Conservation (phyloP, 2,888 invertebrate species). For the Drosophila anomalipes region DNA sequence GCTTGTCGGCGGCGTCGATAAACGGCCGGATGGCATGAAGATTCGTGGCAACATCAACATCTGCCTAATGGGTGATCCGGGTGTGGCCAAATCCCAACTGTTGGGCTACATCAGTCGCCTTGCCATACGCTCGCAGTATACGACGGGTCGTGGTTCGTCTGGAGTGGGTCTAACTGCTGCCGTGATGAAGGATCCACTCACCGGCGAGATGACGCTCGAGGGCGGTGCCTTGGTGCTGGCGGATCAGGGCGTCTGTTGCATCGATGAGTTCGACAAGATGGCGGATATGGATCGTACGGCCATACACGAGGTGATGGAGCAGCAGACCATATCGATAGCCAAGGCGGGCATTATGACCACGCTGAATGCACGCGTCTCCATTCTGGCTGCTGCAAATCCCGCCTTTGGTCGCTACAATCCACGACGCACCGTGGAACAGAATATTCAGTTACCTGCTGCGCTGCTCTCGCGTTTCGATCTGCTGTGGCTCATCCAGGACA, state of each 20-base stretch:
- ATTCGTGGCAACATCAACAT: constrained; percentile 99
- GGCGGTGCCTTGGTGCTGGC: constrained; percentile 98
- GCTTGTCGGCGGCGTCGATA: constrained; percentile 96
- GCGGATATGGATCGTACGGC: constrained; percentile 97
- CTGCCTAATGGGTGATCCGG: constrained; percentile 99
- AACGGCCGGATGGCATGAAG: constrained; percentile 97
- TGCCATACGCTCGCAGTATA: constrained; percentile 97
- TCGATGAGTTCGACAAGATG: constrained; percentile 99
- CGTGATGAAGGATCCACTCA: constrained; percentile 98
- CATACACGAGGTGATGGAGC: constrained; percentile 99
- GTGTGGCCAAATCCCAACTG: constrained; percentile 99
- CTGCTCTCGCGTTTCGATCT: constrained; percentile 97
- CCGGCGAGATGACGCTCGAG: constrained; percentile 98
- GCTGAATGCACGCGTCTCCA: constrained; percentile 98
- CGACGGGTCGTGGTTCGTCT: constrained; percentile 97
- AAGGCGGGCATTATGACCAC: constrained; percentile 99
- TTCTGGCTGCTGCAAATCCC: constrained; percentile 99
- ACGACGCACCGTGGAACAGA: constrained; percentile 97
- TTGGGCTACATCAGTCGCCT: constrained; percentile 97
- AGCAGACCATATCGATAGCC: constrained; percentile 99
- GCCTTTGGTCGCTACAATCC: constrained; percentile 99
- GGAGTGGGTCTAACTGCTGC: constrained; percentile 99
- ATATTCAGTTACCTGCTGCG: constrained; percentile 98
- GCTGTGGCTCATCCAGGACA: constrained; percentile 97
- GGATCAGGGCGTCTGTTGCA: constrained; percentile 98